phyloP scores from a whole-genome alignment of 2,888 invertebrate species.

The Drosophila seclusa region DNA sequence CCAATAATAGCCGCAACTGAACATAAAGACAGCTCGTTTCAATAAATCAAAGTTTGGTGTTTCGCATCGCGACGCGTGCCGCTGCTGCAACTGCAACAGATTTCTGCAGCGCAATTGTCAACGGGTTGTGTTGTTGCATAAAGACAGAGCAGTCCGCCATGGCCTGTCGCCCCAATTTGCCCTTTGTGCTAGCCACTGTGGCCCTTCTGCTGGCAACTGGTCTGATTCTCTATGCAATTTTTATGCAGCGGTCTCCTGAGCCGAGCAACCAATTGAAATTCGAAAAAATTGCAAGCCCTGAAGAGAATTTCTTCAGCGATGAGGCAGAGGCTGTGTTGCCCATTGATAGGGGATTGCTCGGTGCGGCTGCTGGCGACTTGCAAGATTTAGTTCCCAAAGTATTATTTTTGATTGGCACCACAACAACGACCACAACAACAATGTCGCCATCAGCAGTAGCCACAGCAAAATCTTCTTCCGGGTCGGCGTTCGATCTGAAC shows the following conservation, averaged over 20 bases:
- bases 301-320: slow-evolving; percentile 8
- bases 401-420: slow-evolving; percentile 65
- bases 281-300: slow-evolving; percentile 34
- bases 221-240: slow-evolving; percentile 77
- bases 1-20: slow-evolving; percentile 27
- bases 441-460: slow-evolving; percentile 12
- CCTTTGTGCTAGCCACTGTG: slow-evolving; percentile 51
- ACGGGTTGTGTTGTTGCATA: slow-evolving; percentile 50
- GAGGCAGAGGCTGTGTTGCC: slow-evolving; percentile 21
- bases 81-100: slow-evolving; percentile 27
- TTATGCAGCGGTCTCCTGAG: slow-evolving; percentile 51
- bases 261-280: slow-evolving; percentile 44
- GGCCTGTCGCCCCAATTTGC: slow-evolving; percentile 59
- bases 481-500: slow-evolving; percentile 27
- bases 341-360: slow-evolving; percentile 14
- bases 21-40: slow-evolving; percentile 35
- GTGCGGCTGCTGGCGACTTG: slow-evolving; percentile 29
- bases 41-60: slow-evolving; percentile 67
- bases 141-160: slow-evolving; percentile 49
- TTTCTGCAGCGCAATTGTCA: slow-evolving; percentile 35
- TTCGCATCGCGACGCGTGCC: slow-evolving; percentile 47
- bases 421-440: slow-evolving; percentile 45
- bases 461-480: slow-evolving; percentile 55
- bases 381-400: slow-evolving; percentile 38
- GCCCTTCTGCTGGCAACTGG: slow-evolving; percentile 62